phyloP scores from a whole-genome alignment of 2,888 invertebrate species.

The Oasisia sp. region DNA sequence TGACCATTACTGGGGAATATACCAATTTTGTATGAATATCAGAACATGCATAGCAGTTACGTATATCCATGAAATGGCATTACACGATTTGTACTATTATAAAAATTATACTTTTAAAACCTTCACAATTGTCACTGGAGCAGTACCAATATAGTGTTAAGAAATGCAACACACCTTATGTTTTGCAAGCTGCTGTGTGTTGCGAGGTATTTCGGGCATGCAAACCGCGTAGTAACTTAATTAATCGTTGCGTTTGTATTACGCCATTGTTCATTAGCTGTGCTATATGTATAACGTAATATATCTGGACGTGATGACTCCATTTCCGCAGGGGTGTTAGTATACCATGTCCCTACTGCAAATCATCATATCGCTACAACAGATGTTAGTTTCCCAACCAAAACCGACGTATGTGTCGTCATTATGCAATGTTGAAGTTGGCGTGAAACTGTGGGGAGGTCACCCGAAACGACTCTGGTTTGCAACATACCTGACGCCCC shows the following conservation, averaged over 20 bases:
- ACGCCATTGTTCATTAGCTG: background rate
- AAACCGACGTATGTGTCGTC: background rate
- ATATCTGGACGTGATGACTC: background rate
- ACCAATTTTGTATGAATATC: no score
- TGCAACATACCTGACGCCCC: background rate
- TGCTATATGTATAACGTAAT: background rate
- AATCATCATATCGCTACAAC: background rate
- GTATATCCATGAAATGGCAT: no score
- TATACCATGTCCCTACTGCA: background rate
- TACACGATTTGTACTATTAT: no score
- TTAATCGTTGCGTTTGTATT: background rate
- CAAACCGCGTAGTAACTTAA: background rate
- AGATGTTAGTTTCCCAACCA: background rate
- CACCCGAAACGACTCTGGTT: background rate
- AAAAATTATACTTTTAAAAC: no score
- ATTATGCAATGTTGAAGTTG: background rate
- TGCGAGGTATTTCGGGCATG: background rate
- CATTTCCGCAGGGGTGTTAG: background rate
- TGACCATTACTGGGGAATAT: no score
- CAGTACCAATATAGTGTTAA: no score
- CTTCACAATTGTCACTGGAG: no score
- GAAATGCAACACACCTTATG: no score
- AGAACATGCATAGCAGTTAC: no score
- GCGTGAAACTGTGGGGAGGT: background rate
- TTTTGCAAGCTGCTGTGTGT: no score